These are phyloP conservation scores for Pipra filicauda DNA, from an alignment of 2,113 vertebrate genomes.

Conservation along the genomic window DNA sequence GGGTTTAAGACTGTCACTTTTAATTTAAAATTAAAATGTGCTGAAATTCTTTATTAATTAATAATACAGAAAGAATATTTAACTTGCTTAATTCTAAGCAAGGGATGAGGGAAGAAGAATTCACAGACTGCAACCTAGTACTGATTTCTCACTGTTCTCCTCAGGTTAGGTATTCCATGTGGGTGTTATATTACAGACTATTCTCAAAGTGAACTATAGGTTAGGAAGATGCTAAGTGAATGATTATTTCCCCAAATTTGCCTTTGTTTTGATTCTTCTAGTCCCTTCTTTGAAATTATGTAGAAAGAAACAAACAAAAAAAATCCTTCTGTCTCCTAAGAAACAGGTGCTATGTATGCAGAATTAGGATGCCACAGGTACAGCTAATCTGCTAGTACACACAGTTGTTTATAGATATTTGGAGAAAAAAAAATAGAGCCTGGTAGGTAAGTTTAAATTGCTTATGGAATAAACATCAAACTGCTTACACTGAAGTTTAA, in stretches of 20 bases:
- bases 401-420: background rate
- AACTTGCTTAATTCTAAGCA: background rate
- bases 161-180: background rate
- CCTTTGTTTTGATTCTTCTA: background rate
- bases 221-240: background rate
- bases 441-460: background rate
- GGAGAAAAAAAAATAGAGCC: background rate
- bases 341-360: background rate
- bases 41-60: background rate
- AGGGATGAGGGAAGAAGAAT: background rate
- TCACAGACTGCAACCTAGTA: background rate
- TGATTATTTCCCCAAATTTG: background rate
- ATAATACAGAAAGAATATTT: background rate
- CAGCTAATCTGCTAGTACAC: background rate
- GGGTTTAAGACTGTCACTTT: background rate
- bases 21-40: background rate
- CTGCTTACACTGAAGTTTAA: background rate
- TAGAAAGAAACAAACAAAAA: background rate
- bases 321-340: background rate
- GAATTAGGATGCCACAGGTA: background rate
- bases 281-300: background rate
- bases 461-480: background rate
- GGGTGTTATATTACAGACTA: background rate
- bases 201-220: background rate
- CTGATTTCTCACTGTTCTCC: background rate